phyloP scores from a whole-genome alignment of 2,113 vertebrate species.

The Penelope pileata region DNA sequence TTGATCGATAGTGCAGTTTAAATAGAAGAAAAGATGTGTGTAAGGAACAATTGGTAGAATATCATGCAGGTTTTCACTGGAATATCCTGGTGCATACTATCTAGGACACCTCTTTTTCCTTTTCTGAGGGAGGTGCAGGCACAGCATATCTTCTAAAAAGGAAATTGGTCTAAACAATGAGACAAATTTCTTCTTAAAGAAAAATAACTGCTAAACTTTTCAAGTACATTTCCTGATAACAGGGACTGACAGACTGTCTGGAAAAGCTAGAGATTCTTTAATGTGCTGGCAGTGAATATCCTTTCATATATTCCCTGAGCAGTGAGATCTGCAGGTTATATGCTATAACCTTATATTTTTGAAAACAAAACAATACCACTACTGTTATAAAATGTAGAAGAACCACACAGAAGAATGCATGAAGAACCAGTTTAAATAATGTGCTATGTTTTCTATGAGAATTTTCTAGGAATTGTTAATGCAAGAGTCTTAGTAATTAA shows the following conservation, averaged over 20 bases:
- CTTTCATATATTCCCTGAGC: background rate
- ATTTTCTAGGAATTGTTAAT: background rate
- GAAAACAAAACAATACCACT: background rate
- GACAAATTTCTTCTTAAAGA: background rate
- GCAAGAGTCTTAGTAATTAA: background rate
- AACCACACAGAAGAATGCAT: background rate
- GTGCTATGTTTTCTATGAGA: background rate
- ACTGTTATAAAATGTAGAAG: background rate
- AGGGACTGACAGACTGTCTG: background rate
- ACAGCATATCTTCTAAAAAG: background rate
- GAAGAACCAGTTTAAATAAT: background rate
- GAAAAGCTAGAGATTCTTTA: conserved; percentile 5
- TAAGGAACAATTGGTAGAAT: background rate
- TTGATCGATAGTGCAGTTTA: background rate
- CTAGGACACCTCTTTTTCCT: background rate
- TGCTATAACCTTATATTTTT: background rate
- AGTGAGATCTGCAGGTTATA: background rate
- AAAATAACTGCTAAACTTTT: background rate
- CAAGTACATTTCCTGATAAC: background rate
- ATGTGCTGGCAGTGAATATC: background rate
- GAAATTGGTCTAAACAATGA: background rate
- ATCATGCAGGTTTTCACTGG: background rate
- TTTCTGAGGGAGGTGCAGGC: background rate
- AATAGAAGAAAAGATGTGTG: background rate
- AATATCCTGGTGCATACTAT: background rate